These are phyloP conservation scores for Nilaparvata lugens DNA, from an alignment of 1,140 invertebrate species.

Conservation along the genomic window DNA sequence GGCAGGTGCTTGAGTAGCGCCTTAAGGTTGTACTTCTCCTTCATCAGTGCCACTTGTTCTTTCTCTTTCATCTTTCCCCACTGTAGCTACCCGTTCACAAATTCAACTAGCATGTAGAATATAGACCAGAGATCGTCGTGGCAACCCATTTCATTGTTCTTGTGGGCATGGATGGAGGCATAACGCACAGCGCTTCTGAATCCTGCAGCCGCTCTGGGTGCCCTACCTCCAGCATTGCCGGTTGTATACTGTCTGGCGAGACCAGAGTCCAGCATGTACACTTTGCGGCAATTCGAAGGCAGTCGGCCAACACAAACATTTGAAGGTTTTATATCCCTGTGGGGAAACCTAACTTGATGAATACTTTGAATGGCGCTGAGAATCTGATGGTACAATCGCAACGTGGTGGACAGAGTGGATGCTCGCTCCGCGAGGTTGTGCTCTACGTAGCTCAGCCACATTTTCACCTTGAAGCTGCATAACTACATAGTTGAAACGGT, in stretches of 20 bases:
- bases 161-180: conserved; percentile 99
- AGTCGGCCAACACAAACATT: conserved; percentile 81
- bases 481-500: conserved; percentile 98
- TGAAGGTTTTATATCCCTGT: conserved; percentile 98
- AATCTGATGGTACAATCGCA: conserved; percentile 93
- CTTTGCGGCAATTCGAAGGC: conserved; percentile 75
- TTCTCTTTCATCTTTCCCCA: conserved; percentile 99
- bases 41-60: conserved; percentile 94
- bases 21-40: conserved; percentile 94
- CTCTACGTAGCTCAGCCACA: conserved; percentile 88
- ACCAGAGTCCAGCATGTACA: conserved; percentile 99
- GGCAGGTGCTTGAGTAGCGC: conserved; percentile 89
- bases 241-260: conserved; percentile 96
- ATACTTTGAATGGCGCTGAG: conserved; percentile 97
- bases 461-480: conserved; percentile 99
- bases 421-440: conserved; percentile 90
- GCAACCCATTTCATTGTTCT: conserved; percentile 99
- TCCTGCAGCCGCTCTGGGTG: conserved; percentile 91
- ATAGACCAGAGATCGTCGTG: conserved; percentile 99
- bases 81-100: conserved; percentile 95
- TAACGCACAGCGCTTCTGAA: conserved; percentile 98
- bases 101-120: conserved; percentile 99
- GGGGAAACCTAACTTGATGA: conserved; percentile 97
- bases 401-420: conserved; percentile 92
- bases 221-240: conserved; percentile 85